Percentiles rank a stretch among this genome's conserved stretches.
Evolutionary conservation across 1,140 invertebrate species (phyloP).

Genomic region (Drosophila albomicans): DNA sequence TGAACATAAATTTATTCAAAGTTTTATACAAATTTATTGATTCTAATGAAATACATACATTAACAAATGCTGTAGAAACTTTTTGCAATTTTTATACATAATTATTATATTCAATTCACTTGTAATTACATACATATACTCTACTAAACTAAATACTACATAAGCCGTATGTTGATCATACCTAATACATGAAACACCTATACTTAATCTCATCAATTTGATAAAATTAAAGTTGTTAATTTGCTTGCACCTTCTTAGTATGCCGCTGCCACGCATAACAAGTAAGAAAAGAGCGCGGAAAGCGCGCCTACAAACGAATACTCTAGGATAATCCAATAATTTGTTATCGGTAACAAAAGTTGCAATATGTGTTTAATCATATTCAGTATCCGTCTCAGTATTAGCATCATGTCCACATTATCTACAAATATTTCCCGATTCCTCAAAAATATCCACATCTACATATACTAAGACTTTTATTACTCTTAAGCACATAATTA

Average conservation of each 20-base stretch:
- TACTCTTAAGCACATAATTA: conserved; percentile 22
- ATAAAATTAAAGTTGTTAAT: conserved; percentile 75
- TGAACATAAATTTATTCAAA: conserved; percentile 36
- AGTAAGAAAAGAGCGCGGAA: conserved; percentile 54
- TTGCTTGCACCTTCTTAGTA: conserved; percentile 85
- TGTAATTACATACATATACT: conserved; percentile 71
- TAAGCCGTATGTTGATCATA: conserved; percentile 33
- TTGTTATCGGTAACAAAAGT: conserved; percentile 53
- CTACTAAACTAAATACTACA: conserved; percentile 21
- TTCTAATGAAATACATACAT: conserved; percentile 69
- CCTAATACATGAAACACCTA: conserved; percentile 55
- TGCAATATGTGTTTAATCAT: too few relatives aligned
- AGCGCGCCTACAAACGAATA: conserved; percentile 35
- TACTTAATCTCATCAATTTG: conserved; percentile 49
- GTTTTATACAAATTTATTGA: conserved; percentile 46
- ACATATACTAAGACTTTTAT: conserved; percentile 13
- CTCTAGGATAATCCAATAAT: conserved; percentile 56
- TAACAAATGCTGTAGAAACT: conserved; percentile 74
- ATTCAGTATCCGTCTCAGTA: conserved; percentile 62
- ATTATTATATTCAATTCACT: conserved; percentile 73
- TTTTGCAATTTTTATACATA: conserved; percentile 78
- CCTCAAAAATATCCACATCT: conserved; percentile 28
- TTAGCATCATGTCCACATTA: conserved; percentile 70
- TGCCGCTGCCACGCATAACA: conserved; percentile 85
- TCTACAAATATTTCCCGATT: conserved; percentile 56